Conservation (phyloP, 2,113 vertebrate genomes). For the Daubentonia madagascariensis region DNA sequence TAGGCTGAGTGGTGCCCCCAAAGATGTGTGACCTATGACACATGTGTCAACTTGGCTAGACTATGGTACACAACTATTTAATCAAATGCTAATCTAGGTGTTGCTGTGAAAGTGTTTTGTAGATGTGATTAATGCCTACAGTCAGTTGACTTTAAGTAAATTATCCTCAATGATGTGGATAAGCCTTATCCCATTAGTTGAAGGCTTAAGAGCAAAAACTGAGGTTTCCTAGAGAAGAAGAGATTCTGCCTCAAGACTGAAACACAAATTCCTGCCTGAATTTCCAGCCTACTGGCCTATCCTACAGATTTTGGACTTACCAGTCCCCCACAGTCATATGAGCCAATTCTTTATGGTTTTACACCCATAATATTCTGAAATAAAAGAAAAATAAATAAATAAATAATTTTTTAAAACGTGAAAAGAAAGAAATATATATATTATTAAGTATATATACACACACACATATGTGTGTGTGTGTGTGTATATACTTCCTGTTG, state of each 20-base stretch:
- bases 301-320: neutral
- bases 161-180: neutral
- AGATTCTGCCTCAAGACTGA: neutral
- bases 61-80: neutral
- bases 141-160: neutral
- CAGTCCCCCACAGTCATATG: neutral
- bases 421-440: neutral
- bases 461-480: too few species aligned
- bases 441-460: too few species aligned
- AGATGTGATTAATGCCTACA: neutral
- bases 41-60: neutral
- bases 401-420: too few species aligned
- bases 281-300: neutral
- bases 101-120: neutral
- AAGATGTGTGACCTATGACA: neutral
- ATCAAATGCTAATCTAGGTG: neutral
- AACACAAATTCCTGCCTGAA: neutral
- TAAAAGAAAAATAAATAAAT: too few species aligned
- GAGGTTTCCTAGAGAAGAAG: neutral
- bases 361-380: too few species aligned
- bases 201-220: neutral
- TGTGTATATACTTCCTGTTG: neutral
- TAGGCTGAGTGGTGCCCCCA: neutral
- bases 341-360: neutral
- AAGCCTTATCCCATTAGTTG: neutral